phyloP scores from a whole-genome alignment of 2,113 vertebrate species.

The Engraulis encrasicolus region DNA sequence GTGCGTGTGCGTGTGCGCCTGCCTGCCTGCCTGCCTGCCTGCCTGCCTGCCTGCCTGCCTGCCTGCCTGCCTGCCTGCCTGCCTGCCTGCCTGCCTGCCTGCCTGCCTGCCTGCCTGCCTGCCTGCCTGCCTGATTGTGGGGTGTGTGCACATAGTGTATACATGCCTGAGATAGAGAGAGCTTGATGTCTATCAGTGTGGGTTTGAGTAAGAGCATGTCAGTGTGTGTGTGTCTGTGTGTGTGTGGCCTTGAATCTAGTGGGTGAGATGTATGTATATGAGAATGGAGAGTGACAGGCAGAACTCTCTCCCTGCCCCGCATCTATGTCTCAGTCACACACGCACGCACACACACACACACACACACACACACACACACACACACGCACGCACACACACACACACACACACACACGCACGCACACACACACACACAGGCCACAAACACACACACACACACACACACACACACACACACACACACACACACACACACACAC shows the following conservation, averaged over 20 bases:
- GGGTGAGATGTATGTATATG: slow-evolving; percentile 43
- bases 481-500: not conserved
- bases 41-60: no score
- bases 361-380: slow-evolving; percentile 23
- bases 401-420: not conserved
- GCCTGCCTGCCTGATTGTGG: no score
- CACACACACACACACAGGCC: not conserved
- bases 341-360: not conserved
- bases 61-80: no score
- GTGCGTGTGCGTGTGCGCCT: no score
- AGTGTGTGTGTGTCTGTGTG: slow-evolving; percentile 26
- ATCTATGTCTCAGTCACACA: not conserved
- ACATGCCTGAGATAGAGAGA: not conserved
- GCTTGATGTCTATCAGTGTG: no score
- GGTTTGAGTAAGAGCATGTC: not conserved
- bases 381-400: slow-evolving; percentile 19
- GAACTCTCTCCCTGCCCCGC: slow-evolving; percentile 26
- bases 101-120: no score
- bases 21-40: not conserved
- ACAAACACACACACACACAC: no score
- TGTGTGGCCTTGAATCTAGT: slow-evolving; percentile 36
- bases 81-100: no score
- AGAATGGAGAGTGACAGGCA: slow-evolving; percentile 49
- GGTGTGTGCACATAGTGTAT: no score
- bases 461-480: not conserved